Conservation (phyloP, 2,113 vertebrate genomes). For the Tragelaphus imberbis region DNA sequence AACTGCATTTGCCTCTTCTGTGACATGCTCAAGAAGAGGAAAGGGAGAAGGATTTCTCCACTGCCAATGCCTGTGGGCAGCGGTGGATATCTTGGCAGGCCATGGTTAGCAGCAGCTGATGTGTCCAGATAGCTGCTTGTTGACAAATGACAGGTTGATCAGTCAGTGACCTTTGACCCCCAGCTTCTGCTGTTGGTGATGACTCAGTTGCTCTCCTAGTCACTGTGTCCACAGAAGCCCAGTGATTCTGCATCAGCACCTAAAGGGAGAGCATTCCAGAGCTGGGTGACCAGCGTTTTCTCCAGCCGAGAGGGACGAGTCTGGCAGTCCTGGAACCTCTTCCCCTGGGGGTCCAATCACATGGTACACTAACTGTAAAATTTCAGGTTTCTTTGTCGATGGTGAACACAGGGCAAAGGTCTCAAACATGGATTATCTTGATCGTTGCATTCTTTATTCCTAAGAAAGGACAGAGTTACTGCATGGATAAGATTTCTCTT, state of each 20-base stretch:
- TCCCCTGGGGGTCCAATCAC: neutral
- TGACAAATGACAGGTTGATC: conserved; percentile 35
- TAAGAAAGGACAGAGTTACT: neutral
- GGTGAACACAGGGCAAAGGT: neutral
- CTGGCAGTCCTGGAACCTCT: neutral
- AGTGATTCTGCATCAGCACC: neutral
- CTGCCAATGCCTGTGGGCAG: neutral
- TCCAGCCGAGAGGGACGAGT: neutral
- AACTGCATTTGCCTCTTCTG: conserved; percentile 61
- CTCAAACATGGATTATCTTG: neutral
- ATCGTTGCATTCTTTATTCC: neutral
- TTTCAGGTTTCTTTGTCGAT: neutral
- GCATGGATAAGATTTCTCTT: neutral
- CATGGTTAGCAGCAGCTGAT: neutral
- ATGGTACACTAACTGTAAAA: neutral
- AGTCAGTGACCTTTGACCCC: conserved; percentile 56
- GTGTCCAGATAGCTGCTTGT: neutral
- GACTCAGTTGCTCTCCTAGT: conserved; percentile 36
- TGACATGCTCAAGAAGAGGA: conserved; percentile 63
- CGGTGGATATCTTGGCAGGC: conserved; percentile 16
- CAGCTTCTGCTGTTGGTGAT: conserved; percentile 35
- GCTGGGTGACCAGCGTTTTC: neutral
- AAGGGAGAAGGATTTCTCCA: conserved; percentile 49
- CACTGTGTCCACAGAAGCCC: conserved; percentile 21
- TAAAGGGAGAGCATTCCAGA: neutral